Evolutionary conservation across 2,113 vertebrate genomes (phyloP).

Genomic region (Malurus alboscapulatus): DNA sequence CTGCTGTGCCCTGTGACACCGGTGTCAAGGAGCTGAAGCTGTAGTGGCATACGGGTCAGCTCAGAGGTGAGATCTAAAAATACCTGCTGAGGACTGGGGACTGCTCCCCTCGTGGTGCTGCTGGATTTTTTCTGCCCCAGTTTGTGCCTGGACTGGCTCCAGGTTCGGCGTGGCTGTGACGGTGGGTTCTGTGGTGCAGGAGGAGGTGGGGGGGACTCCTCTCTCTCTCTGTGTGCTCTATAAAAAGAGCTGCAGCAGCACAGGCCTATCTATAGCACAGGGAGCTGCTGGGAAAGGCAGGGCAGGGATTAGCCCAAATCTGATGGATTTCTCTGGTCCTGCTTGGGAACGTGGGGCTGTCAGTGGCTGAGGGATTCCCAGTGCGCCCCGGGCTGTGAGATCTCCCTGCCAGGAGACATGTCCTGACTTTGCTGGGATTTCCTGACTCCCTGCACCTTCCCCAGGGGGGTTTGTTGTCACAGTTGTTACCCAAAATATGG

Average conservation of each 20-base stretch:
- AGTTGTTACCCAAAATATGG: not conserved
- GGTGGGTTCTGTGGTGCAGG: not conserved
- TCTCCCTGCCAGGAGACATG: not conserved
- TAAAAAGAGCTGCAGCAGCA: slow-evolving; percentile 22
- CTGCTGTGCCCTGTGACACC: not conserved
- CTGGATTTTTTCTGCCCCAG: not conserved
- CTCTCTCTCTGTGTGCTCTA: not conserved
- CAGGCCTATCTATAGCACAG: slow-evolving; percentile 34
- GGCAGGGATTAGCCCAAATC: not conserved
- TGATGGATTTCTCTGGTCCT: not conserved
- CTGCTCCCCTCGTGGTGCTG: fast-evolving
- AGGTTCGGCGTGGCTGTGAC: fast-evolving
- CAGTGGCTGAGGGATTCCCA: not conserved
- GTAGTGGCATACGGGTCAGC: not conserved
- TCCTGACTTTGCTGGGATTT: not conserved
- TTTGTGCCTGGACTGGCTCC: not conserved
- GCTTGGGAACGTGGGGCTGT: not conserved
- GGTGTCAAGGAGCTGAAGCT: not conserved
- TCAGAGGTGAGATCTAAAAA: not conserved
- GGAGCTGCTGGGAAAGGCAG: slow-evolving; percentile 16
- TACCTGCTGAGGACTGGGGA: not conserved
- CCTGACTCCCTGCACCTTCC: not conserved
- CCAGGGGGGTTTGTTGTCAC: not conserved
- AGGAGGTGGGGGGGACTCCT: not conserved
- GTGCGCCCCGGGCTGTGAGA: fast-evolving